Conservation (phyloP, 2,113 vertebrate species). For the Engraulis encrasicolus region DNA sequence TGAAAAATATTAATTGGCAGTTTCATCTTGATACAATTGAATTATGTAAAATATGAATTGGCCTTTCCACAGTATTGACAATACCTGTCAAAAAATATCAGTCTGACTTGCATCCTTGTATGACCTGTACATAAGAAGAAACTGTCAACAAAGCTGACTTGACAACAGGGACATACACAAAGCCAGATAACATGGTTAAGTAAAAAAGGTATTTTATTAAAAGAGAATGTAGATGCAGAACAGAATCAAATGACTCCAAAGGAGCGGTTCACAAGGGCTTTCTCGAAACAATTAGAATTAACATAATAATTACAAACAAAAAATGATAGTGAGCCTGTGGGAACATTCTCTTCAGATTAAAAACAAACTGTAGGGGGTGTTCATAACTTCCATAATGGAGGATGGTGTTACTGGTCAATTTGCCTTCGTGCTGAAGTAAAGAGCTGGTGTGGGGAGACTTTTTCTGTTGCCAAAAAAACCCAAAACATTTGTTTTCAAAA, state of each 20-base stretch:
- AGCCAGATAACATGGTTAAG: slow-evolving; percentile 6
- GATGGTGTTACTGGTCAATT: not conserved
- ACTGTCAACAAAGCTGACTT: no score
- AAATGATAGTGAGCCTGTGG: slow-evolving; percentile 37
- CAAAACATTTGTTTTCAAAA: not conserved
- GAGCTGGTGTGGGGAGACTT: not conserved
- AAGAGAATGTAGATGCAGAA: slow-evolving; percentile 48
- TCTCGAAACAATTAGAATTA: slow-evolving; percentile 6
- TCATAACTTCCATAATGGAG: not conserved
- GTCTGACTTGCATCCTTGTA: no score
- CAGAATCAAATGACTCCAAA: slow-evolving; percentile 42
- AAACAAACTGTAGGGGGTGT: slow-evolving; percentile 6
- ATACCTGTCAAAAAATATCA: no score
- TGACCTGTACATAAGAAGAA: no score
- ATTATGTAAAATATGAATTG: no score
- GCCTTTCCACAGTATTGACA: no score
- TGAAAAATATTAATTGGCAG: no score
- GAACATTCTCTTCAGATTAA: slow-evolving; percentile 33
- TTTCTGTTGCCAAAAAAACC: not conserved
- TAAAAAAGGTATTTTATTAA: slow-evolving; percentile 57
- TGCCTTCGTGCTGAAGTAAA: not conserved
- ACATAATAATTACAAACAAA: slow-evolving; percentile 36
- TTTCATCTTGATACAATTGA: no score
- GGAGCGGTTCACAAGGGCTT: slow-evolving; percentile 25
- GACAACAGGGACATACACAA: no score